phyloP scores from a whole-genome alignment of 2,797 vertebrate species.

The Enteromius afrohamiltoni region DNA sequence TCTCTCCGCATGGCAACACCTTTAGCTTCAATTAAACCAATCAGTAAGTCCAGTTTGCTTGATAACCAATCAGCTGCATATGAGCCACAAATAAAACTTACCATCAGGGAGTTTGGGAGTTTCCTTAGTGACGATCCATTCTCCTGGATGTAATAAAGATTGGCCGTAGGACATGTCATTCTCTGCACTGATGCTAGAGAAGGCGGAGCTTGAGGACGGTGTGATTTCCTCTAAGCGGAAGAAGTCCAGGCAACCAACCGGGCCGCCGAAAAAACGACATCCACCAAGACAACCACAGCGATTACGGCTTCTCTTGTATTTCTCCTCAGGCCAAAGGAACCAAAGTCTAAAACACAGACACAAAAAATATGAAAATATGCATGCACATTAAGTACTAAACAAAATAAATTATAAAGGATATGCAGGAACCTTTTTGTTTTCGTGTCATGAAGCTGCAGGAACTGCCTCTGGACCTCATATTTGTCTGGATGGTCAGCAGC shows the following conservation, averaged over 20 bases:
- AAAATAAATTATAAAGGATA: neutral
- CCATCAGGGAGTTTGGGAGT: constrained; percentile 87
- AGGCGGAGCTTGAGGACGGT: constrained; percentile 92
- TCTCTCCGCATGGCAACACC: constrained; percentile 81
- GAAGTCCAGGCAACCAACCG: constrained; percentile 87
- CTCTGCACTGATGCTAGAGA: constrained; percentile 85
- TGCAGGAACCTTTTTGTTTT: constrained; percentile 88
- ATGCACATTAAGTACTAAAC: neutral
- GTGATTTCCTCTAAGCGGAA: constrained; percentile 93
- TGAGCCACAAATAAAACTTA: constrained; percentile 61
- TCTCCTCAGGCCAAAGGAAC: constrained; percentile 97
- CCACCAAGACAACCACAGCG: constrained; percentile 97
- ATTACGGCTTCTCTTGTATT: constrained; percentile 88
- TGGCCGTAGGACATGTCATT: constrained; percentile 97
- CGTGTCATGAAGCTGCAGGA: constrained; percentile 91
- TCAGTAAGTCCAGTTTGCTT: neutral
- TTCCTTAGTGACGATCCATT: constrained; percentile 95
- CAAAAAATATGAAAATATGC: neutral
- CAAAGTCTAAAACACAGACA: constrained; percentile 81
- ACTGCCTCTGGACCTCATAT: constrained; percentile 92
- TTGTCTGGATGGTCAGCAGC: constrained; percentile 94
- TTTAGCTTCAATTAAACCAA: constrained; percentile 75
- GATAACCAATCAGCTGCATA: neutral
- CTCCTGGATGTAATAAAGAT: constrained; percentile 91
- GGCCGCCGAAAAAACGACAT: constrained; percentile 94